A percentile compares a stretch with the other conserved stretches of the same genome.
Conservation (phyloP, 2,888 invertebrate genomes). For the Chironomus riparius region DNA sequence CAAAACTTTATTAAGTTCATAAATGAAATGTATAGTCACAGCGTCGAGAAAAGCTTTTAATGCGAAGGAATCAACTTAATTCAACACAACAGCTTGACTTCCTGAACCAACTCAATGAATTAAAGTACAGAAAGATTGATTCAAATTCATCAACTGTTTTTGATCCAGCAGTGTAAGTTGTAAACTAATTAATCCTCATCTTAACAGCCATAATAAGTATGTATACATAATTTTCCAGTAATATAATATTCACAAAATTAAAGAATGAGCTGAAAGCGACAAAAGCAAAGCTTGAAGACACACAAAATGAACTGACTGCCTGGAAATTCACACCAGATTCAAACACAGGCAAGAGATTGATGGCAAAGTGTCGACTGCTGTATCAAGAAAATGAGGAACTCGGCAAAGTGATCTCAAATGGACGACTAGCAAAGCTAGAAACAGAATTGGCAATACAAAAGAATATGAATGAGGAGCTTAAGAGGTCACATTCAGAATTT, state of each 20-base stretch:
- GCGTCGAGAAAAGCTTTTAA: conserved; percentile 11
- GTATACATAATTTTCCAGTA: conserved; percentile 36
- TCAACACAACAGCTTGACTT: conserved; percentile 14
- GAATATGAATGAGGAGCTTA: conserved; percentile 91
- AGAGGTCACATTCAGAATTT: conserved; percentile 92
- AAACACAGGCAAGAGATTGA: conserved; percentile 92
- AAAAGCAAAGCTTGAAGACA: conserved; percentile 87
- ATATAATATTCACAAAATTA: conserved; percentile 82
- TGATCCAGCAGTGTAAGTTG: conserved; percentile 74
- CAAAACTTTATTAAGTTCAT: not conserved
- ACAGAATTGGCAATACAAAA: conserved; percentile 91
- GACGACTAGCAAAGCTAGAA: conserved; percentile 88
- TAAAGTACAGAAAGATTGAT: not conserved
- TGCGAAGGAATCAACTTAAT: conserved; percentile 12
- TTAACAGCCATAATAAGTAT: too few relatives aligned
- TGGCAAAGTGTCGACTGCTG: conserved; percentile 91
- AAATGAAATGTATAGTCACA: conserved; percentile 4
- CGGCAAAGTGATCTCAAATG: conserved; percentile 90
- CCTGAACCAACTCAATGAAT: conserved; percentile 7
- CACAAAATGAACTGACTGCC: conserved; percentile 93
- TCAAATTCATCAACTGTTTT: conserved; percentile 45
- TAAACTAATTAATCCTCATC: too few relatives aligned
- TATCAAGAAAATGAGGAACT: conserved; percentile 97
- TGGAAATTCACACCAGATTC: conserved; percentile 99
- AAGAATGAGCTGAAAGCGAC: conserved; percentile 83